These are phyloP conservation scores for Oasisia sp. DNA, from an alignment of 2,888 invertebrate species.

Conservation along the genomic window DNA sequence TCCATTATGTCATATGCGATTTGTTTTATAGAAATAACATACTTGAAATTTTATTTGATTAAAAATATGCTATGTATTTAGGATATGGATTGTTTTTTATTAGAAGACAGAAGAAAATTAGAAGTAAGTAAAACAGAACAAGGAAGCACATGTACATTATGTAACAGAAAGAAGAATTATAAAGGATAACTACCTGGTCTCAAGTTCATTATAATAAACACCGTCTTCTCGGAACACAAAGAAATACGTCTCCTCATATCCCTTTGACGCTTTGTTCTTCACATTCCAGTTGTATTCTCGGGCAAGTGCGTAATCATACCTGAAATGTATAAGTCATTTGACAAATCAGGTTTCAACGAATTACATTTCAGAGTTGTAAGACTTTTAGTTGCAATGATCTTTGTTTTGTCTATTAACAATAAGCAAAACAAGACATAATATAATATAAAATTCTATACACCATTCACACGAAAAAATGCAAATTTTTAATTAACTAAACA, in stretches of 20 bases:
- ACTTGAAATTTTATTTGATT: no score
- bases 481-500: no score
- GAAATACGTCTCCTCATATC: conserved; percentile 97
- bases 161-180: neutral
- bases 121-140: neutral
- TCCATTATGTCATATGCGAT: neutral
- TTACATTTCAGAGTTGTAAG: neutral
- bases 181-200: conserved; percentile 73
- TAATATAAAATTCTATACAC: no score
- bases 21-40: no score
- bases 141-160: neutral
- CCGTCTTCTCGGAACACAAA: conserved; percentile 90
- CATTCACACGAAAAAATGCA: no score
- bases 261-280: conserved; percentile 93
- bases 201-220: conserved; percentile 93
- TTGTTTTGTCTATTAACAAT: neutral
- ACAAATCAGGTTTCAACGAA: neutral
- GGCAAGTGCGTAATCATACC: conserved; percentile 95
- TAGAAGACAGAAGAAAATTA: neutral
- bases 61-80: no score
- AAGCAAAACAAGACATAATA: neutral
- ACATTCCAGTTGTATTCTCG: conserved; percentile 99
- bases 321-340: conserved; percentile 40
- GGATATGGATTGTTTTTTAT: neutral
- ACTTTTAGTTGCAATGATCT: neutral